Evolutionary conservation across 2,113 vertebrate genomes (phyloP).

Genomic region (Grantiella picta): DNA sequence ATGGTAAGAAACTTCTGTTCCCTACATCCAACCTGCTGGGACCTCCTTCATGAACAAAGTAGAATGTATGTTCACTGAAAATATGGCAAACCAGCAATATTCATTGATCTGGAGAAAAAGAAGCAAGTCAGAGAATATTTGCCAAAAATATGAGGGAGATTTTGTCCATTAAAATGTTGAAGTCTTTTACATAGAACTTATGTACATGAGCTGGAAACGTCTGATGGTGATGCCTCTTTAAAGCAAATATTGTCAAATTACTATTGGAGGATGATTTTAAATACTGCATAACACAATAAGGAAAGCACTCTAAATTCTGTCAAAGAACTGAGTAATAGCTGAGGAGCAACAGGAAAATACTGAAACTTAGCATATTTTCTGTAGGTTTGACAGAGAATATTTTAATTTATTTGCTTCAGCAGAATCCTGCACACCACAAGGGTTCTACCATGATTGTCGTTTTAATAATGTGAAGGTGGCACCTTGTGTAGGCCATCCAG

Average conservation of each 20-base stretch:
- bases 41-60: not conserved
- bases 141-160: not conserved
- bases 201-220: not conserved
- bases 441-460: not conserved
- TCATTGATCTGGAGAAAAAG: not conserved
- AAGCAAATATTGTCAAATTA: not conserved
- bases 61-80: not conserved
- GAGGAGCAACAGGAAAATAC: not conserved
- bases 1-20: not conserved
- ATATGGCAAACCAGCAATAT: not conserved
- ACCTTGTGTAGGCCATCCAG: not conserved
- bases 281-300: not conserved
- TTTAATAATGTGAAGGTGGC: slow-evolving; percentile 4
- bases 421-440: not conserved
- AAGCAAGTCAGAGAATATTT: not conserved
- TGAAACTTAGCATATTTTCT: not conserved
- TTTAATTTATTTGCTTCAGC: not conserved
- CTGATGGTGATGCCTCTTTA: not conserved
- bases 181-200: not conserved
- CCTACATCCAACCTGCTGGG: not conserved
- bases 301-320: not conserved
- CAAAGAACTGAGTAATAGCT: not conserved
- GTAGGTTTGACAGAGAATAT: not conserved
- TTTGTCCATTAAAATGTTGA: not conserved
- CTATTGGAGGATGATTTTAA: not conserved